These are phyloP conservation scores for Dascillus cervinus DNA, from an alignment of 2,888 invertebrate species.

Conservation along the genomic window DNA sequence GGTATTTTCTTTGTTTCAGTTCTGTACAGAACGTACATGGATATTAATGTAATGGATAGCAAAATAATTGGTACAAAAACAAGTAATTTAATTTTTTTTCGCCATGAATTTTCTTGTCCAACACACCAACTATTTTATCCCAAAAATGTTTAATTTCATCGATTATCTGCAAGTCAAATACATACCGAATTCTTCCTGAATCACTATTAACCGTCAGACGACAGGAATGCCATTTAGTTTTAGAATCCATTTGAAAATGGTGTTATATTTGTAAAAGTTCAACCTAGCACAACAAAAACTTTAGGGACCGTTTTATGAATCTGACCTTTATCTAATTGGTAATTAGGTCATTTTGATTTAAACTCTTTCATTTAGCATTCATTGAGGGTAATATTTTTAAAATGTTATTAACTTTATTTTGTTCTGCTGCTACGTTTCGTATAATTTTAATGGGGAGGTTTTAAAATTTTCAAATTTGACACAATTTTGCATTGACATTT, in stretches of 20 bases:
- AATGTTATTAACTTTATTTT: too few species aligned
- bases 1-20: too few species aligned
- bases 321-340: conserved; percentile 31
- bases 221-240: conserved; percentile 37
- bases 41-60: conserved; percentile 6
- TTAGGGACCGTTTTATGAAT: conserved; percentile 24
- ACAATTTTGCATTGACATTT: too few species aligned
- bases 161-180: too few species aligned
- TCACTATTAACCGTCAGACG: conserved; percentile 42
- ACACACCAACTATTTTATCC: conserved; percentile 47
- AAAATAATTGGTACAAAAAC: conserved; percentile 38
- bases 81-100: conserved; percentile 38
- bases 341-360: conserved; percentile 32
- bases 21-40: conserved; percentile 5
- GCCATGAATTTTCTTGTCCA: conserved; percentile 41
- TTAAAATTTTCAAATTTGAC: too few species aligned
- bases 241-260: conserved; percentile 26
- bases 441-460: too few species aligned
- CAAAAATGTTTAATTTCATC: too few species aligned
- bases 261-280: conserved; percentile 14
- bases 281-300: conserved; percentile 19
- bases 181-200: conserved; percentile 43
- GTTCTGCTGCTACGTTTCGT: too few species aligned
- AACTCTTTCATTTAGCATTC: conserved; percentile 8
- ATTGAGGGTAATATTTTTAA: too few species aligned